phyloP scores from a whole-genome alignment of 2,113 vertebrate species.

The Aptenodytes forsteri region DNA sequence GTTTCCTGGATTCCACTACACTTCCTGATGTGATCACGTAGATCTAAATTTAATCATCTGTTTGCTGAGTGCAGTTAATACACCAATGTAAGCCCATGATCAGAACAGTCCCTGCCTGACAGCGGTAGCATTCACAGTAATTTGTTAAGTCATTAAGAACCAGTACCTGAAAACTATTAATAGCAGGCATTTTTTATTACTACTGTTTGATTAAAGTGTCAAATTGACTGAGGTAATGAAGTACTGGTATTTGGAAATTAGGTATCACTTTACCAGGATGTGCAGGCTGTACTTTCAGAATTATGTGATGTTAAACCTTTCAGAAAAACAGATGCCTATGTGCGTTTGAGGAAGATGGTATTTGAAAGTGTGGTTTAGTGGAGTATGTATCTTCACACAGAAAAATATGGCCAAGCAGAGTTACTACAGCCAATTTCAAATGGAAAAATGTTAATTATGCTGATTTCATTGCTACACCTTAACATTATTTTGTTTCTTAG shows the following conservation, averaged over 20 bases:
- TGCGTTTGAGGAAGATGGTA: neutral
- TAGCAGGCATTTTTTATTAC: neutral
- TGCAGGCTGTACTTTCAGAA: neutral
- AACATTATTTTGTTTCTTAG: neutral
- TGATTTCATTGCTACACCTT: neutral
- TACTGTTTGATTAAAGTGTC: neutral
- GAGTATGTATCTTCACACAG: neutral
- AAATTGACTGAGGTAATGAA: neutral
- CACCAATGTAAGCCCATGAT: neutral
- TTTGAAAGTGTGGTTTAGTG: neutral
- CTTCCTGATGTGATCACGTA: neutral
- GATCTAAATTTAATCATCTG: neutral
- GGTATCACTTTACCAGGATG: neutral
- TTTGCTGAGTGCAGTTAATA: neutral
- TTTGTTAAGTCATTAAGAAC: slow-evolving; percentile 16
- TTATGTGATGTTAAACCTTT: neutral
- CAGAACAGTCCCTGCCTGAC: neutral
- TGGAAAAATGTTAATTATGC: neutral
- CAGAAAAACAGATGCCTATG: neutral
- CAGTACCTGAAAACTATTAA: slow-evolving; percentile 10
- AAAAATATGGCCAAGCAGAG: neutral
- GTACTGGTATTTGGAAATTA: neutral
- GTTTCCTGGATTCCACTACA: neutral
- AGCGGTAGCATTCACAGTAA: neutral
- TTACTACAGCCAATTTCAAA: neutral